Base-by-base conservation (phyloP, 2,113 vertebrate genomes). In the Syngnathoides biaculeatus region DNA sequence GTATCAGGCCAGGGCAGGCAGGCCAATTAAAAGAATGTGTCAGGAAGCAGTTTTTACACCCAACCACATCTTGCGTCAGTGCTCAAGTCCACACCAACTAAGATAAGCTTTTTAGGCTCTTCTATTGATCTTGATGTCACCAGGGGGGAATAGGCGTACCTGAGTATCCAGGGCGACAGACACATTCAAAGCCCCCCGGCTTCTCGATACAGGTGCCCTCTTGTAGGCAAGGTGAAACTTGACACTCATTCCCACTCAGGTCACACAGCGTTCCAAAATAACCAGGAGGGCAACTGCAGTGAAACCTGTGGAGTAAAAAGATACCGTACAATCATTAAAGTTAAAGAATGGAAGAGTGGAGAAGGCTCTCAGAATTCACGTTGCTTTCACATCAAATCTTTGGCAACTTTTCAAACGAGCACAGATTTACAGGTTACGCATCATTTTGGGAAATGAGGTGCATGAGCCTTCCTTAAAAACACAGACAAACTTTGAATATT, bases 221-320 rank as follows among this genome's bases (percentile, higher is more conserved):
- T 22, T 94, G 86, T 60, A 91, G 86, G 84, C 95, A 95, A 87
- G 92, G 89, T 73, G 85, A 90, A 58, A 77, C 83, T 88, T 94
- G 92, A 68, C 93, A 95, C 77, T 94, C 90, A 48, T 93, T 93
- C 79, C 92, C 78, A 42, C 92, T 91, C 85, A 94, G 77, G 86
- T 95, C 90, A 88, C 93, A 96, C 52, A 91, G 67, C 6, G 71
- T 72, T 68, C 91, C 93, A 27, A 92, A 92, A 80, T 92, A 94
- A 59, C 91, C 92, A 60, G 86, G 70, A 56, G 89, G 82, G 79
- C 92, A 95, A 56, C 77, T 81, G 78, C 93, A 95, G 53, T 68
- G 59, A 86, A 93, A 94, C 75, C 92, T 95, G 59, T 80, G 19
- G 58, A 76, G 13, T 19, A 39, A 10, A 60, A 62, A 59, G 58